These are phyloP conservation scores for Barypeithes pellucidus DNA, from an alignment of 2,888 invertebrate species.

Conservation along the genomic window DNA sequence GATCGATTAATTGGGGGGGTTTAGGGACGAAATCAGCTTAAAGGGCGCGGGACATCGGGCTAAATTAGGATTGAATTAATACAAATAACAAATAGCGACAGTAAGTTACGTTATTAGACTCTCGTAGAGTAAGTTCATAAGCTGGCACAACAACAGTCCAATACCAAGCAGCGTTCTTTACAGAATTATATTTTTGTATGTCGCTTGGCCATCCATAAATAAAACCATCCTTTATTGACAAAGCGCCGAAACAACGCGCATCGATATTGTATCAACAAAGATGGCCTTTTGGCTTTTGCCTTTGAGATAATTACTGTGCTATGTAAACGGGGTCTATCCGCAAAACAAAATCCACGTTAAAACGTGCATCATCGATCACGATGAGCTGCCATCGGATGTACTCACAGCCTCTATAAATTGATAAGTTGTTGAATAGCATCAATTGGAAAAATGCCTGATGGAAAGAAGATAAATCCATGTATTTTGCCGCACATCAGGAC, in stretches of 20 bases:
- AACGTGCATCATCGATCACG: slow-evolving; percentile 57
- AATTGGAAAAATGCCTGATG: neutral
- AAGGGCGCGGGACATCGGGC: neutral
- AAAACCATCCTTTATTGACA: too few relatives aligned
- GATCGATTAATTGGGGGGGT: slow-evolving; percentile 47
- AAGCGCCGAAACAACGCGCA: too few relatives aligned
- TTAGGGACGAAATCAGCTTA: slow-evolving; percentile 7
- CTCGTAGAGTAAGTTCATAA: too few relatives aligned
- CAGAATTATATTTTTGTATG: too few relatives aligned
- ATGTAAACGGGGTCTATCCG: slow-evolving; percentile 39
- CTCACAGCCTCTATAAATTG: slow-evolving; percentile 49
- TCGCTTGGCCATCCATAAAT: too few relatives aligned
- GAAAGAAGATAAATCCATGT: neutral
- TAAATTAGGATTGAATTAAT: slow-evolving; percentile 15
- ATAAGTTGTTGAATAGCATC: slow-evolving; percentile 8
- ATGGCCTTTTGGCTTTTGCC: slow-evolving; percentile 34
- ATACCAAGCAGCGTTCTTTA: too few relatives aligned
- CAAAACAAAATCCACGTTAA: slow-evolving; percentile 36
- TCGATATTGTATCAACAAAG: slow-evolving; percentile 43
- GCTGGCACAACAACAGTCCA: too few relatives aligned
- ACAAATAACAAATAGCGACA: too few relatives aligned
- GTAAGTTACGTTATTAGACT: too few relatives aligned
- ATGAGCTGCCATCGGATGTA: slow-evolving; percentile 54
- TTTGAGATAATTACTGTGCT: slow-evolving; percentile 28
- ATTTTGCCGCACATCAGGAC: neutral